These are phyloP conservation scores for Sorex fumeus DNA, from an alignment of 2,113 vertebrate species.

Conservation along the genomic window DNA sequence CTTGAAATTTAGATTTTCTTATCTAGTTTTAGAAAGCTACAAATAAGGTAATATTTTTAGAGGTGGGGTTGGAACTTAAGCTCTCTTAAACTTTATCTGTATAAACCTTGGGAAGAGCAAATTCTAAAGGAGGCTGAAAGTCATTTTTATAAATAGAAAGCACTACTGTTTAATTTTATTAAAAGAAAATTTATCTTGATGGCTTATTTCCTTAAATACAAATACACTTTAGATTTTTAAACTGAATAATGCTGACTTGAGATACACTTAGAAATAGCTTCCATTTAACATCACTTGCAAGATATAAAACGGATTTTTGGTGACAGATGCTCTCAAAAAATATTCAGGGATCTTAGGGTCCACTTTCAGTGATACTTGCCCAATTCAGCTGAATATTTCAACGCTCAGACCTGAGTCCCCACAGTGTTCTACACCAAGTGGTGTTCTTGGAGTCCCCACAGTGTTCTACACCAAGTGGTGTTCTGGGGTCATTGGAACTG, in stretches of 20 bases:
- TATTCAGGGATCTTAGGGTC: too few relatives aligned
- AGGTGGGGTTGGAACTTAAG: neutral
- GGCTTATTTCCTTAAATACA: neutral
- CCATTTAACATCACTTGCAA: neutral
- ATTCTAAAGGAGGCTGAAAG: neutral
- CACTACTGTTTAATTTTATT: neutral
- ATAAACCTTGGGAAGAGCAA: neutral
- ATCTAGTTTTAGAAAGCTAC: neutral
- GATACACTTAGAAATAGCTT: neutral
- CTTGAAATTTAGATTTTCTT: conserved; percentile 13
- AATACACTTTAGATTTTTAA: neutral
- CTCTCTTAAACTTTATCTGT: neutral
- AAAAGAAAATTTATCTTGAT: neutral
- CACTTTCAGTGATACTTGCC: too few relatives aligned
- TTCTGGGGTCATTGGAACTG: too few relatives aligned
- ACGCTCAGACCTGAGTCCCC: too few relatives aligned
- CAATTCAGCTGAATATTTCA: too few relatives aligned
- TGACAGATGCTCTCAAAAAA: too few relatives aligned
- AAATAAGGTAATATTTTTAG: neutral
- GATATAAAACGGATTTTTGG: too few relatives aligned
- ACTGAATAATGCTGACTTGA: neutral
- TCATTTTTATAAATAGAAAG: conserved; percentile 22
- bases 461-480: too few relatives aligned
- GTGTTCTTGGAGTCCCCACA: too few relatives aligned
- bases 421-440: too few relatives aligned